Conservation (phyloP, 2,797 vertebrate genomes). For the Enteromius radiatus region DNA sequence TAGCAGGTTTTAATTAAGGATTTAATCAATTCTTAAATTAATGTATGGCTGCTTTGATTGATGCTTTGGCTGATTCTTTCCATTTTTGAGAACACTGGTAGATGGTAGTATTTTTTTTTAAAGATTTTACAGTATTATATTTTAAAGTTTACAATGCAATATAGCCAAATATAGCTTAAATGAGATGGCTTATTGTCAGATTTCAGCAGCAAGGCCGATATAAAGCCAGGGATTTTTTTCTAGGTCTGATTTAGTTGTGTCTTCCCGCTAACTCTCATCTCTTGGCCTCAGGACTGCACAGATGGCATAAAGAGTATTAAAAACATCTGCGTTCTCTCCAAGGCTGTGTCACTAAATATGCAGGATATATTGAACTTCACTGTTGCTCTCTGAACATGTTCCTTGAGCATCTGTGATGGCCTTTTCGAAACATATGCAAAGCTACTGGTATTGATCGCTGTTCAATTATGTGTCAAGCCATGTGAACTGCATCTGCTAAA, state of each 20-base stretch:
- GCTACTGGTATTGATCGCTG: constrained; percentile 15
- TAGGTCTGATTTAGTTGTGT: background rate
- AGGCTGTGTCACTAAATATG: constrained; percentile 4
- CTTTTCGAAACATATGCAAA: constrained; percentile 18
- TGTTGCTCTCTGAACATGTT: constrained; percentile 17
- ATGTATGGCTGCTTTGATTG: background rate
- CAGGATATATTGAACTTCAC: constrained; percentile 24
- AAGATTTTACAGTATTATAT: background rate
- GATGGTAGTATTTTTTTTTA: background rate
- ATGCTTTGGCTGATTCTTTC: background rate
- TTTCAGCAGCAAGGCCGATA: background rate
- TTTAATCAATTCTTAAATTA: background rate
- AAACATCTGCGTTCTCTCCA: constrained; percentile 23
- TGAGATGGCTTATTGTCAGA: background rate
- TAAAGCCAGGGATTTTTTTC: background rate
- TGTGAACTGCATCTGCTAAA: constrained; percentile 10
- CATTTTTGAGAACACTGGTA: background rate
- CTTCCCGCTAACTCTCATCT: background rate
- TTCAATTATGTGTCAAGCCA: constrained; percentile 1
- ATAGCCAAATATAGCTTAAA: background rate
- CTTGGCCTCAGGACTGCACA: background rate
- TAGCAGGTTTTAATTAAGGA: background rate
- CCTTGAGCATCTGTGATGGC: background rate
- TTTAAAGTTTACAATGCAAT: background rate
- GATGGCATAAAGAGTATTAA: constrained; percentile 33